These are phyloP conservation scores for Spodoptera littoralis DNA, from an alignment of 2,888 invertebrate genomes.

Conservation along the genomic window DNA sequence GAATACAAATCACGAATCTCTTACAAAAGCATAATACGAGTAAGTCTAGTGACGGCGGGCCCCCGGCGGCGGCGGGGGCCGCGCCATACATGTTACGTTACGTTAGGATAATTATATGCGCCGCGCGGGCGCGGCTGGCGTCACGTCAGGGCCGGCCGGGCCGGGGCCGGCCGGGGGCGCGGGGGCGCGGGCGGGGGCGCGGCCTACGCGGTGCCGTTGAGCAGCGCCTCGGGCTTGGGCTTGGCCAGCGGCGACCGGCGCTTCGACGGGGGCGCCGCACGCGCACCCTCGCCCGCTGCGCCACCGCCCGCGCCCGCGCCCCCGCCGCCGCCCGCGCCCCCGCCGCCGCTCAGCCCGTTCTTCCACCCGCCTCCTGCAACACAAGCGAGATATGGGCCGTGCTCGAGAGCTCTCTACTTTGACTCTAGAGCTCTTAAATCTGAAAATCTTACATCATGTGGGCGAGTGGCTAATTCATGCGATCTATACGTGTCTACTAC, in stretches of 20 bases:
- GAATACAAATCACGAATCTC: conserved; percentile 88
- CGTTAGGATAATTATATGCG: conserved; percentile 62
- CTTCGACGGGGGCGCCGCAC: conserved; percentile 60
- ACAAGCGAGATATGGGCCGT: conserved; percentile 10
- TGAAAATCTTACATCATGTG: conserved; percentile 81
- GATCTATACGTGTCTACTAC: conserved; percentile 23
- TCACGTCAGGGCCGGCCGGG: conserved; percentile 23
- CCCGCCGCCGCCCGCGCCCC: conserved; percentile 33
- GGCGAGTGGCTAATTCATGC: conserved; percentile 51
- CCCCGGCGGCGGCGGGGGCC: conserved; percentile 48
- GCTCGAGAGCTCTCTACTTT: neutral
- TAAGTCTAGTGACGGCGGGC: conserved; percentile 70
- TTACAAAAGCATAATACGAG: conserved; percentile 88
- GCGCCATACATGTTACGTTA: conserved; percentile 62
- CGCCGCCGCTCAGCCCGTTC: conserved; percentile 72
- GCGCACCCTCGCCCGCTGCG: conserved; percentile 56
- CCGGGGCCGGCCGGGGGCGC: conserved; percentile 25
- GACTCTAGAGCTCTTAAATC: conserved; percentile 60
- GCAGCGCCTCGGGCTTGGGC: conserved; percentile 89
- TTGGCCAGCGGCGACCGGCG: conserved; percentile 82
- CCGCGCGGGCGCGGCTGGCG: conserved; percentile 39
- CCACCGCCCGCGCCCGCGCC: conserved; percentile 59
- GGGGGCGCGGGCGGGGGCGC: conserved; percentile 31
- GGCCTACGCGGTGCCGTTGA: conserved; percentile 90
- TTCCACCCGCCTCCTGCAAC: conserved; percentile 83